Percentiles rank a stretch among this genome's conserved stretches.
Evolutionary conservation across 2,797 vertebrate species (phyloP).

Genomic region (Protosalanx chinensis): DNA sequence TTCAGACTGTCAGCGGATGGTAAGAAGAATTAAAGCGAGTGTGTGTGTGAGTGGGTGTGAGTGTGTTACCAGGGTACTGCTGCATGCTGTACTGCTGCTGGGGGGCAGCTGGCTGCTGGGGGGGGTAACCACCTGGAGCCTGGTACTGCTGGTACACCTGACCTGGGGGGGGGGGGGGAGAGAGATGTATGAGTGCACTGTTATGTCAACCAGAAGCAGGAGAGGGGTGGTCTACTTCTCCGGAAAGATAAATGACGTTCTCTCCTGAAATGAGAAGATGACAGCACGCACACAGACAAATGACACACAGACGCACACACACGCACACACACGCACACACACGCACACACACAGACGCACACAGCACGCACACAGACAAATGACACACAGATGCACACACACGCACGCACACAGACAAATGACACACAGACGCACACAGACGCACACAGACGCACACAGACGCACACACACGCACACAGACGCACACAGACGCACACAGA

Average conservation of each 20-base stretch:
- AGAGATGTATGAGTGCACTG: not conserved
- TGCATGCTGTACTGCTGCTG: constrained; percentile 92
- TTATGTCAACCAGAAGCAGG: not conserved
- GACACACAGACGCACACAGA: not conserved
- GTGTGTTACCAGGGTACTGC: constrained; percentile 92
- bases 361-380: too few relatives aligned
- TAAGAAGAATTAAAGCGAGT: not conserved
- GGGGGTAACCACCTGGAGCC: constrained; percentile 88
- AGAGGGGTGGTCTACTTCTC: not conserved
- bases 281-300: constrained; percentile 9
- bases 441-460: constrained; percentile 24
- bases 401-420: too few relatives aligned
- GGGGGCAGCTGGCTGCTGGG: constrained; percentile 78
- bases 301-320: constrained; percentile 5
- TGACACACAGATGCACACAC: too few relatives aligned
- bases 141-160: constrained; percentile 97
- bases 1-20: too few relatives aligned
- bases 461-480: not conserved
- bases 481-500: not conserved
- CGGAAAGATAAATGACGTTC: too few relatives aligned
- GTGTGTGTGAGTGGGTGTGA: not conserved
- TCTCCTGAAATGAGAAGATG: too few relatives aligned
- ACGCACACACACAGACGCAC: not conserved
- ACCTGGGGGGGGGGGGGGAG: constrained; percentile 66
- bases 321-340: not conserved